phyloP scores from a whole-genome alignment of 2,113 vertebrate species.

The Pleuronectes platessa region DNA sequence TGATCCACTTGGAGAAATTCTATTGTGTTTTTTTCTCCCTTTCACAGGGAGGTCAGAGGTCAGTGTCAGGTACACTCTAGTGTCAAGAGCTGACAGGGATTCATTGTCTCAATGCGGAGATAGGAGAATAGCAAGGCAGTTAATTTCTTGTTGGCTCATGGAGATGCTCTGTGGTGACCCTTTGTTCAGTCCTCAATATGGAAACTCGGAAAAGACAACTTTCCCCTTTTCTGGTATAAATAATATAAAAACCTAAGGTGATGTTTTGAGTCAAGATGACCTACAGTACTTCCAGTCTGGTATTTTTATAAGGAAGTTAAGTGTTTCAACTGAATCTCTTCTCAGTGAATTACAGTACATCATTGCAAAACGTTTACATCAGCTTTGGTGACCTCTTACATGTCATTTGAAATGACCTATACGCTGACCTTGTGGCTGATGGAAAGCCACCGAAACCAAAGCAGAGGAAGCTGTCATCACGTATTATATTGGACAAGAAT shows the following conservation, averaged over 20 bases:
- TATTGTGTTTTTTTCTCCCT: conserved; percentile 11
- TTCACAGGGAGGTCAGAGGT: conserved; percentile 36
- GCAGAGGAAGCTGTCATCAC: background rate
- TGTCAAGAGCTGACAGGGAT: conserved; percentile 14
- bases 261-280: too few relatives aligned
- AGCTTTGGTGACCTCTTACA: background rate
- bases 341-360: background rate
- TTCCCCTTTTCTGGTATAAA: background rate
- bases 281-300: too few relatives aligned
- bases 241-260: background rate
- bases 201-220: background rate
- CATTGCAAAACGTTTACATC: background rate
- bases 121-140: conserved; percentile 2
- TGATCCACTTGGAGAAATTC: conserved; percentile 1
- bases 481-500: background rate
- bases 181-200: background rate
- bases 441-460: background rate
- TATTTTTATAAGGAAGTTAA: too few relatives aligned
- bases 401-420: background rate
- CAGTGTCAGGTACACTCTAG: conserved; percentile 29
- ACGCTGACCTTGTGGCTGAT: background rate
- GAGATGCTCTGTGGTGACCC: background rate
- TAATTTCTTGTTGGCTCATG: background rate
- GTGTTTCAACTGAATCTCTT: too few relatives aligned
- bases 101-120: conserved; percentile 1